Percentiles rank a stretch among this genome's conserved stretches.
Conservation (phyloP, 2,888 invertebrate genomes). For the Trachelus troglodyta region DNA sequence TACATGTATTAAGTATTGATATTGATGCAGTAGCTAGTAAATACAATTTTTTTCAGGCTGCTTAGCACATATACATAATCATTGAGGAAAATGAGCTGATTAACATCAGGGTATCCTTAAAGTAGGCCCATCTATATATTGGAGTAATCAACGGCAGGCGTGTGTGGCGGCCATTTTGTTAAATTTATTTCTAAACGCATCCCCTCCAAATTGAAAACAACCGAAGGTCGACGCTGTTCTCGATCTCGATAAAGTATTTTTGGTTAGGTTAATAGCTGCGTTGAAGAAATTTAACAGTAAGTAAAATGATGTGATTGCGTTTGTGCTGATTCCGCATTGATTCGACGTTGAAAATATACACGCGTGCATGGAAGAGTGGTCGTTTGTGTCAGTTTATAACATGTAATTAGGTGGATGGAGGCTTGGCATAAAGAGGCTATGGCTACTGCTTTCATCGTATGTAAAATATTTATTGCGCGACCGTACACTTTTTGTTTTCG, state of each 20-base stretch:
- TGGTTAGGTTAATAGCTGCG: constrained; percentile 59
- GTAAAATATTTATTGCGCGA: constrained; percentile 36
- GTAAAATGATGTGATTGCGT: constrained; percentile 38
- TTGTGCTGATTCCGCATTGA: constrained; percentile 18
- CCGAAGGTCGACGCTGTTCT: constrained; percentile 64
- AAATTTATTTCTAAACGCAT: constrained; percentile 55
- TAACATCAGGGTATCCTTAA: background rate
- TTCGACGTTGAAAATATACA: constrained; percentile 23
- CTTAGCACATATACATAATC: background rate
- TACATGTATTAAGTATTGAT: background rate
- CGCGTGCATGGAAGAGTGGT: constrained; percentile 17
- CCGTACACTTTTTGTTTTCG: constrained; percentile 27
- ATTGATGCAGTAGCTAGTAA: background rate
- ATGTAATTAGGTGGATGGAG: constrained; percentile 40
- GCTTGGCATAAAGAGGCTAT: constrained; percentile 48
- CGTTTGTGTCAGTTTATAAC: constrained; percentile 29
- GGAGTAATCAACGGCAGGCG: constrained; percentile 1
- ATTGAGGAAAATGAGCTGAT: background rate
- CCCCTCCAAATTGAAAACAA: constrained; percentile 62
- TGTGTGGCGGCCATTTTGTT: constrained; percentile 55
- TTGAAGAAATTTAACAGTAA: constrained; percentile 49
- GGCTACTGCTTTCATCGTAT: constrained; percentile 42
- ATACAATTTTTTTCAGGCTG: background rate
- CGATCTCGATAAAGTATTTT: constrained; percentile 54
- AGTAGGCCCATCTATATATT: background rate